Percentiles rank a stretch among this genome's conserved stretches.
These are phyloP conservation scores for Oreochromis spilurus DNA, from an alignment of 2,113 vertebrate genomes.

Conservation along the genomic window DNA sequence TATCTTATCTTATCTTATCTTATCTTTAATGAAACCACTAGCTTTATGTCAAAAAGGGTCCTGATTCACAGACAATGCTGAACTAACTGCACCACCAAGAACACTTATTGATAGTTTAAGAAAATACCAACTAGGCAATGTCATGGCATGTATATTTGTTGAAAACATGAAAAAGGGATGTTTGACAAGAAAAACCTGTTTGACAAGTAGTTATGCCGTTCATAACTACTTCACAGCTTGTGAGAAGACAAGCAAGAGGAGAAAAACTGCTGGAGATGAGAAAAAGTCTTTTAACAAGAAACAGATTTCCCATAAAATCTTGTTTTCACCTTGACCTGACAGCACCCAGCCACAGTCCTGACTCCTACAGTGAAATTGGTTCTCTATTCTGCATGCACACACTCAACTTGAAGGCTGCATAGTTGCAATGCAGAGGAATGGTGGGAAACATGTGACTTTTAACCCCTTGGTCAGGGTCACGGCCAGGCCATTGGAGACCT, in stretches of 20 bases:
- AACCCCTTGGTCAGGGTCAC: slow-evolving; percentile 36
- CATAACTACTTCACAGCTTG: slow-evolving; percentile 20
- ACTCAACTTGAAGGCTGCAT: slow-evolving; percentile 12
- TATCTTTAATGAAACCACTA: not conserved
- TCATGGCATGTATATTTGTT: not conserved
- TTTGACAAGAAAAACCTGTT: not conserved
- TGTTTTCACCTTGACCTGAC: slow-evolving; percentile 42
- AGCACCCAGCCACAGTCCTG: not conserved
- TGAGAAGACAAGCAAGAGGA: slow-evolving; percentile 7
- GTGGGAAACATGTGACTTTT: slow-evolving; percentile 62
- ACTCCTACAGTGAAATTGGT: slow-evolving; percentile 34
- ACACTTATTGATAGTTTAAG: not conserved
- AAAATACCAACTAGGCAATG: not conserved
- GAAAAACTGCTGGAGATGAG: not conserved
- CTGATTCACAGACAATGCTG: not conserved
- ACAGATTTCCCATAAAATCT: slow-evolving; percentile 56
- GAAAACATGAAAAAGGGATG: not conserved
- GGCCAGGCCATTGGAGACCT: slow-evolving; percentile 15
- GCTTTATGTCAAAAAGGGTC: not conserved
- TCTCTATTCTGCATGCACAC: slow-evolving; percentile 20
- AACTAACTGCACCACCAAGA: not conserved
- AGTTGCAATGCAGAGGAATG: not conserved
- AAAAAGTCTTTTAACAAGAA: slow-evolving; percentile 43
- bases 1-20: too few relatives aligned
- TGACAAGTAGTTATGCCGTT: not conserved